A percentile compares a stretch with the other conserved stretches of the same genome.
Conservation (phyloP, 2,888 invertebrate genomes). For the Erynnis tages region DNA sequence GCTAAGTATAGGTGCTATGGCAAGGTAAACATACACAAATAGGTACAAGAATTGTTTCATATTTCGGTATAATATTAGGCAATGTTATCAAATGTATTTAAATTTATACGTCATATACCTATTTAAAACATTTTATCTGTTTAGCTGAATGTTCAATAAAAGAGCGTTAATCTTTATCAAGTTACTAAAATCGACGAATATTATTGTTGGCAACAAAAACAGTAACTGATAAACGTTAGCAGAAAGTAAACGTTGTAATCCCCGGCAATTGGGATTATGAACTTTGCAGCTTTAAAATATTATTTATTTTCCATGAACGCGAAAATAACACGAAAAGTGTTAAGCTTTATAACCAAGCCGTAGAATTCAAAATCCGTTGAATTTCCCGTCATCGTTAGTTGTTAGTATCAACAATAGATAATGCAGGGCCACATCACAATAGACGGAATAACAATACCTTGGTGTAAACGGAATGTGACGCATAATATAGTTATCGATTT, state of each 20-base stretch:
- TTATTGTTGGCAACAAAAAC: conserved; percentile 37
- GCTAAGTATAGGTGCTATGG: too few species aligned
- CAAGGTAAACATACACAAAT: too few species aligned
- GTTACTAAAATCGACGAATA: not conserved
- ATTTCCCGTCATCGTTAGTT: conserved; percentile 7
- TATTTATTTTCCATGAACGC: conserved; percentile 5
- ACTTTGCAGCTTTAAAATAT: conserved; percentile 60
- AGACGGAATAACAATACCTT: conserved; percentile 58
- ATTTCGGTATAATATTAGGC: too few species aligned
- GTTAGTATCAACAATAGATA: conserved; percentile 23
- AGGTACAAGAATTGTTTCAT: too few species aligned
- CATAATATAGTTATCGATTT: conserved; percentile 74
- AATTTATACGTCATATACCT: too few species aligned
- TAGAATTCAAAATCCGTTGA: conserved; percentile 7
- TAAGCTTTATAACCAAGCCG: not conserved
- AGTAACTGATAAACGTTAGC: conserved; percentile 35
- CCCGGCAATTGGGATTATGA: conserved; percentile 67
- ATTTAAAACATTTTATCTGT: too few species aligned
- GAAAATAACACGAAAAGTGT: too few species aligned
- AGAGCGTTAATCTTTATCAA: not conserved
- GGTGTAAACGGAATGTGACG: conserved; percentile 64
- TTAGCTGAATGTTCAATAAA: too few species aligned
- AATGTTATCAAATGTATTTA: too few species aligned
- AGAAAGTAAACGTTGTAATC: conserved; percentile 54
- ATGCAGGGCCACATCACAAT: conserved; percentile 57